phyloP scores from a whole-genome alignment of 2,888 invertebrate species.

The Lochmaea capreae region DNA sequence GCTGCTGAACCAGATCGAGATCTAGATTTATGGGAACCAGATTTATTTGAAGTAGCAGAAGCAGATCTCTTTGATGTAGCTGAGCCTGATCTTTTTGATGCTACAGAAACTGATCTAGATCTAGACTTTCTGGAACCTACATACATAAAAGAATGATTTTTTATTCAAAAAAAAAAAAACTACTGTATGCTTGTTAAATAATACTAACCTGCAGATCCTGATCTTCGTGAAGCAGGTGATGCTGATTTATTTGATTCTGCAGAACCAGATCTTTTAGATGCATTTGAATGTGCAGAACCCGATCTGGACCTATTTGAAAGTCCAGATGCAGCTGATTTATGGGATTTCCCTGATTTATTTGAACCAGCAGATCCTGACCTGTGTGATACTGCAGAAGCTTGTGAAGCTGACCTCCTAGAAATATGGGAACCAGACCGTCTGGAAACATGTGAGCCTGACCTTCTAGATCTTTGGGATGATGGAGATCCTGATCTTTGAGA shows the following conservation, averaged over 20 bases:
- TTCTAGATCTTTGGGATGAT: slow-evolving; percentile 39
- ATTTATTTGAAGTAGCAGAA: slow-evolving; percentile 45
- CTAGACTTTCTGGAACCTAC: slow-evolving; percentile 27
- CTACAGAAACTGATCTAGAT: slow-evolving; percentile 49
- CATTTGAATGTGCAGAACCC: slow-evolving; percentile 40
- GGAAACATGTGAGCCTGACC: slow-evolving; percentile 44
- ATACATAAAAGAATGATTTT: not conserved
- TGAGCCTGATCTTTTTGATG: slow-evolving; percentile 50
- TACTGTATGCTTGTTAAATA: not conserved
- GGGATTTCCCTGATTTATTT: slow-evolving; percentile 52
- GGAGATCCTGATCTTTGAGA: slow-evolving; percentile 45
- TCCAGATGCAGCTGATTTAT: slow-evolving; percentile 38
- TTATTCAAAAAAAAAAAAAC: not conserved
- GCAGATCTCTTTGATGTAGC: slow-evolving; percentile 44
- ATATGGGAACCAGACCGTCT: slow-evolving; percentile 64
- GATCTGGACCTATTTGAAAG: slow-evolving; percentile 45
- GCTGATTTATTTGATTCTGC: slow-evolving; percentile 43
- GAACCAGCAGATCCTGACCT: slow-evolving; percentile 64
- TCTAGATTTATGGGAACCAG: slow-evolving; percentile 35
- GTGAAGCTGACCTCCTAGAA: slow-evolving; percentile 48
- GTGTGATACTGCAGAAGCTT: slow-evolving; percentile 49
- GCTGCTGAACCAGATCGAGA: slow-evolving; percentile 45
- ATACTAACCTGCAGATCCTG: slow-evolving; percentile 51
- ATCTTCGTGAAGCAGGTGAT: slow-evolving; percentile 56
- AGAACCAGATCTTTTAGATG: slow-evolving; percentile 53